These are phyloP conservation scores for Andrena trimmerana DNA, from an alignment of 2,888 invertebrate genomes.

Conservation along the genomic window DNA sequence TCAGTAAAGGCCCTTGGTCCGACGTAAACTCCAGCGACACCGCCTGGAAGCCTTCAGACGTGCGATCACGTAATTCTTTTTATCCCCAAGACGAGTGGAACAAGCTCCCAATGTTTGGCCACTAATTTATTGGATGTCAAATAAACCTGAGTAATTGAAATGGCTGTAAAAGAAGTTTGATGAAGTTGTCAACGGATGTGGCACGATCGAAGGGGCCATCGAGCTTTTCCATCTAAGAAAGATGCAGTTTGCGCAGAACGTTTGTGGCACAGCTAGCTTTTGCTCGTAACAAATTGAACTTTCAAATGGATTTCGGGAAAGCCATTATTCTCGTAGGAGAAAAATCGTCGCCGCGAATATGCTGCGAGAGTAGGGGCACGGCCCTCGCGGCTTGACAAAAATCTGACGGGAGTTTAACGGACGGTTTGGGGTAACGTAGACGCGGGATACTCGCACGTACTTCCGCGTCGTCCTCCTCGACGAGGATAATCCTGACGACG, in stretches of 20 bases:
- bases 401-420: background rate
- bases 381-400: background rate
- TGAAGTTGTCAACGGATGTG: background rate
- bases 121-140: too few relatives aligned
- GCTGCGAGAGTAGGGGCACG: too few relatives aligned
- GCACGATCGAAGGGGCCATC: too few relatives aligned
- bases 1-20: too few relatives aligned
- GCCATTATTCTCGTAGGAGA: background rate
- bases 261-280: conserved; percentile 1
- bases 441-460: conserved; percentile 80
- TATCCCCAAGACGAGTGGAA: too few relatives aligned
- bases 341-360: background rate
- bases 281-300: background rate
- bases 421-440: background rate
- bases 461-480: conserved; percentile 88
- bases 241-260: conserved; percentile 7
- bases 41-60: too few relatives aligned
- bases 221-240: background rate
- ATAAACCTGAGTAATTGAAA: background rate
- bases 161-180: conserved; percentile 11
- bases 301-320: conserved; percentile 16
- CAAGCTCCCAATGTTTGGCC: too few relatives aligned
- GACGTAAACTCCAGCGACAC: too few relatives aligned
- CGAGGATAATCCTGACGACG: conserved; percentile 93
- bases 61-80: too few relatives aligned